A percentile compares a stretch with the other conserved stretches of the same genome.
These are phyloP conservation scores for Chionomys nivalis DNA, from an alignment of 2,113 vertebrate genomes.

Conservation along the genomic window DNA sequence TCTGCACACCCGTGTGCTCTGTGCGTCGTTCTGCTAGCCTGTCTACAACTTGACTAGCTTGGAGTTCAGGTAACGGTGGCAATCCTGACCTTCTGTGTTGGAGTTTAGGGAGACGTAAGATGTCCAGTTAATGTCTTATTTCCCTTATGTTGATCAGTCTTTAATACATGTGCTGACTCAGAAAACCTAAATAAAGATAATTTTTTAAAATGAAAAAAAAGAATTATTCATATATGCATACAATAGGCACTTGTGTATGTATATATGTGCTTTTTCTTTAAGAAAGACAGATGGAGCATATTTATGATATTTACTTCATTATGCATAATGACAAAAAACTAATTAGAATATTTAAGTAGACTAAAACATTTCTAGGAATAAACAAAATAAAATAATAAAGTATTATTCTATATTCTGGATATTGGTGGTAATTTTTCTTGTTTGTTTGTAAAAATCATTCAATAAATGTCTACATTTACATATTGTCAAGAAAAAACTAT, in stretches of 20 bases:
- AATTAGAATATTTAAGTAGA: background rate
- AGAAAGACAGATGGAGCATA: background rate
- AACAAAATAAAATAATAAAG: background rate
- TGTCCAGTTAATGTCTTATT: conserved; percentile 79
- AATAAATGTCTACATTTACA: background rate
- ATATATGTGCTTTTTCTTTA: background rate
- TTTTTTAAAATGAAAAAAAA: conserved; percentile 83
- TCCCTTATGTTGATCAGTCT: conserved; percentile 83
- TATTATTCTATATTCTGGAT: background rate
- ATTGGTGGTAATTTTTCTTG: conserved; percentile 11
- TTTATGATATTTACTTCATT: conserved; percentile 17
- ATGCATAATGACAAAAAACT: background rate
- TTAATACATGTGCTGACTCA: conserved; percentile 83
- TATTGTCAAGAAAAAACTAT: background rate
- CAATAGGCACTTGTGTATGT: background rate
- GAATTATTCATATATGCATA: background rate
- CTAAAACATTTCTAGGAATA: background rate
- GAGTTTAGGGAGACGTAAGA: conserved; percentile 82
- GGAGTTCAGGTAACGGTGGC: conserved; percentile 74
- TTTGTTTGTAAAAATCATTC: background rate
- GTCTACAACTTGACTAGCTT: conserved; percentile 73
- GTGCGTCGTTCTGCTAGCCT: conserved; percentile 52
- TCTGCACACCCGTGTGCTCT: conserved; percentile 44
- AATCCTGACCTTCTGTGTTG: conserved; percentile 75
- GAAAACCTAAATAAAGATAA: conserved; percentile 83